Percentiles rank a stretch among this genome's conserved stretches.
Evolutionary conservation across 2,888 invertebrate species (phyloP).

Genomic region (Notodonta dromedarius): DNA sequence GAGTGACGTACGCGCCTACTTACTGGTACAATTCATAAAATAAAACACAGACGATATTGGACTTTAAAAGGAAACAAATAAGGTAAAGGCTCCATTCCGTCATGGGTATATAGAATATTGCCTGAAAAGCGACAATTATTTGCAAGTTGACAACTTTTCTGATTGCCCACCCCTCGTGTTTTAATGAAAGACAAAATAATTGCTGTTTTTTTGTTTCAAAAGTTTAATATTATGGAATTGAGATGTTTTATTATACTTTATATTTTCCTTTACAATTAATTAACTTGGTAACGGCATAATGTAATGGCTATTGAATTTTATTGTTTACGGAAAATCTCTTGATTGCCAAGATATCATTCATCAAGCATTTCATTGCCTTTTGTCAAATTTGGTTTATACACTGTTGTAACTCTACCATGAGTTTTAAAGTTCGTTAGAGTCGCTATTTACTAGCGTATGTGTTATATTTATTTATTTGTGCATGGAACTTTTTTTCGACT

Average conservation of each 20-base stretch:
- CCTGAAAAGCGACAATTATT: constrained; percentile 19
- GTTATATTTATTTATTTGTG: too few relatives aligned
- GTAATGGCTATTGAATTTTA: too few relatives aligned
- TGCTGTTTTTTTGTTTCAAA: constrained; percentile 14
- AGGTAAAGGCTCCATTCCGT: background rate
- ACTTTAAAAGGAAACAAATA: rapidly evolving
- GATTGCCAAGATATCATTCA: too few relatives aligned
- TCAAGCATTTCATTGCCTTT: too few relatives aligned
- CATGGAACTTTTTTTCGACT: too few relatives aligned
- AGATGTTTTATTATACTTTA: constrained; percentile 11
- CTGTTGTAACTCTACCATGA: too few relatives aligned
- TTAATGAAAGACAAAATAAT: constrained; percentile 28
- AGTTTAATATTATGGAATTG: constrained; percentile 20
- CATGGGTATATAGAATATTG: background rate
- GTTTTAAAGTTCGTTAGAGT: too few relatives aligned
- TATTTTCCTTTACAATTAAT: constrained; percentile 8
- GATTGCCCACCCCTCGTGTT: constrained; percentile 19
- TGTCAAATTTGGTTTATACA: too few relatives aligned
- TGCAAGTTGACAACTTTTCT: constrained; percentile 21
- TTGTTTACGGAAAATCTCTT: too few relatives aligned
- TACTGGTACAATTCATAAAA: background rate
- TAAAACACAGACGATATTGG: constrained; percentile 4
- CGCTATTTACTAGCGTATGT: too few relatives aligned
- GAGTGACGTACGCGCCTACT: constrained; percentile 17
- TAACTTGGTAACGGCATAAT: too few relatives aligned